These are phyloP conservation scores for Copidosoma floridanum DNA, from an alignment of 1,140 invertebrate genomes.

Conservation along the genomic window DNA sequence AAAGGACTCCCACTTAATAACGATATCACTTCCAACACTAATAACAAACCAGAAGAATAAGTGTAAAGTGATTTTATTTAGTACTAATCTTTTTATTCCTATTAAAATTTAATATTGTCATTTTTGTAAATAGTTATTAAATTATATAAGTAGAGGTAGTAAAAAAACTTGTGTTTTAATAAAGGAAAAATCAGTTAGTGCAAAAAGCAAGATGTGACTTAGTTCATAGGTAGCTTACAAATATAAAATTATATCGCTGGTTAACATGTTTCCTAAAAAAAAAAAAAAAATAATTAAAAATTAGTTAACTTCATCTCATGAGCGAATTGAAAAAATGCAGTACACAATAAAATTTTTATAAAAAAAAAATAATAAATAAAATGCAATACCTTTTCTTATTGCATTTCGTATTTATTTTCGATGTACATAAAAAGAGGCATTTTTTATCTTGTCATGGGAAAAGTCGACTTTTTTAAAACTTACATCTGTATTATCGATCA, in stretches of 20 bases:
- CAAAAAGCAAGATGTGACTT: conserved; percentile 10
- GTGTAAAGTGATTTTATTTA: conserved; percentile 15
- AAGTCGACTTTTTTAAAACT: background rate
- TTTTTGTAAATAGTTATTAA: conserved; percentile 24
- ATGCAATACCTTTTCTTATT: conserved; percentile 4
- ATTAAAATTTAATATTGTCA: conserved; percentile 23
- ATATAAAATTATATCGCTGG: background rate
- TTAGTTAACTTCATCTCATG: background rate
- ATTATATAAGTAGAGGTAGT: conserved; percentile 27
- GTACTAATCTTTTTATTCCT: conserved; percentile 25
- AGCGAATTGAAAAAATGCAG: background rate
- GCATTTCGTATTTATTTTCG: conserved; percentile 9
- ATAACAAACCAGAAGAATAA: conserved; percentile 19
- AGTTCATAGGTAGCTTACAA: conserved; percentile 3
- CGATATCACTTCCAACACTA: conserved; percentile 17
- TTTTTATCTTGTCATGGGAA: background rate
- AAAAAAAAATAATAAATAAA: no score
- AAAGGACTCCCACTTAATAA: background rate
- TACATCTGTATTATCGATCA: no score
- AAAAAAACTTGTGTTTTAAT: conserved; percentile 14
- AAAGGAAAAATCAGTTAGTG: conserved; percentile 15
- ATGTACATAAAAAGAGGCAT: conserved; percentile 14
- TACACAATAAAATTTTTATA: no score
- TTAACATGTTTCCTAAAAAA: background rate
- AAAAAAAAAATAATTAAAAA: no score